Base-by-base conservation (phyloP, 2,113 vertebrate species). In the Variabilichromis moorii region DNA sequence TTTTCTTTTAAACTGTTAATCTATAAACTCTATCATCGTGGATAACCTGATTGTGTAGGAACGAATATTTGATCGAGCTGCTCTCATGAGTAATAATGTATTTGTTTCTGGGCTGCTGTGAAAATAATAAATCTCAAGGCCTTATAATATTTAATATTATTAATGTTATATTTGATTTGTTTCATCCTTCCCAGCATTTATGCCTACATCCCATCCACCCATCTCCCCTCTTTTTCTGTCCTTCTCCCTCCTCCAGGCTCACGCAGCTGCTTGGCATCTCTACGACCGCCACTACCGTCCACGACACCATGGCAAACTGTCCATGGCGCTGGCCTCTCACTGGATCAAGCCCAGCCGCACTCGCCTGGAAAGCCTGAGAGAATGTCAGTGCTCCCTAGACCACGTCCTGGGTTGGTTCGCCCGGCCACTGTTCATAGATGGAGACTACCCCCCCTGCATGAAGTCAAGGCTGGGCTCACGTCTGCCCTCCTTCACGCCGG, bases 331-430 rank as follows among this genome's bases (percentile, higher is more conserved):
- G 90, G 96, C 97, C 68, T 99, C 99, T 13, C 98, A 99, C 94
- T 99, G 99, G 98, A 97, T 99, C 94, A 97, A 90, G 73, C 99
- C 99, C 54, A 97, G 95, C 42, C 96, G 11, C 54, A 97, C 97
- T 78, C 97, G 96, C 2, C 93, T 96, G 80, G 95, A 97, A 35
- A 96, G 95, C 93, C 96, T 97, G 59, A 87, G 90, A 28, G 96
- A 97, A 59, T 99, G 98, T 84, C 98, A 99, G 93, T 98, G 98
- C 88, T 99, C 99, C 17, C 96, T 99, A 61, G 97, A 99, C 90
- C 98, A 98, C 1, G 98, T 99, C 9, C 95, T 99, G 2, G 98
- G 98, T 68, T 99, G 99, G 99, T 99, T 99, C 84, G 99, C 98
- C 55, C 97, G 97, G 61, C 99, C 99, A 3, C 89, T 99, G 68